A percentile compares a stretch with the other conserved stretches of the same genome.
These are phyloP conservation scores for Sebastes ruberrimus DNA, from an alignment of 2,797 vertebrate genomes.

Conservation along the genomic window DNA sequence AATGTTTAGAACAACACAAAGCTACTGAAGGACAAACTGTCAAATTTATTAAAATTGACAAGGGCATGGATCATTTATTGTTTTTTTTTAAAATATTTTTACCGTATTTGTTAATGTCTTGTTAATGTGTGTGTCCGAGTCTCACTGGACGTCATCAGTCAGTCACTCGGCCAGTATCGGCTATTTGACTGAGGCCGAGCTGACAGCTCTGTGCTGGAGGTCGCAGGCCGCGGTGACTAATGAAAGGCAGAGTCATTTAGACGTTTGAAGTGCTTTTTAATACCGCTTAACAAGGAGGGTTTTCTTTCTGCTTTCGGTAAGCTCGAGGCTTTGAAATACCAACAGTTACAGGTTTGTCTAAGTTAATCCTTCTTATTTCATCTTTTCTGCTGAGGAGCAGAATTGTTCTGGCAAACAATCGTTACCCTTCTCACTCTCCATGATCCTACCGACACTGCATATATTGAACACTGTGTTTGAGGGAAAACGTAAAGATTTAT, in stretches of 20 bases:
- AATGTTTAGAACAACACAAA: not conserved
- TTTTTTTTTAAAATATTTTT: not conserved
- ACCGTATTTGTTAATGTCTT: not conserved
- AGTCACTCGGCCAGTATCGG: conserved; percentile 41
- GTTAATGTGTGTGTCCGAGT: not conserved
- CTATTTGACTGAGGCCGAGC: conserved; percentile 34
- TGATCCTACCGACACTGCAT: not conserved
- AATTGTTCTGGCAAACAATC: conserved; percentile 17
- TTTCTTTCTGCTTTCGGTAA: conserved; percentile 24
- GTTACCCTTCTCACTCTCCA: not conserved
- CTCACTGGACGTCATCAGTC: conserved; percentile 55
- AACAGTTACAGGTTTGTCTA: conserved; percentile 35
- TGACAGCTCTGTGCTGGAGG: conserved; percentile 63
- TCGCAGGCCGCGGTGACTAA: conserved; percentile 55
- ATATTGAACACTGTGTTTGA: not conserved
- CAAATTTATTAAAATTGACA: not conserved
- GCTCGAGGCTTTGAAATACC: conserved; percentile 29
- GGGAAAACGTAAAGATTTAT: not conserved
- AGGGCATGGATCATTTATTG: not conserved
- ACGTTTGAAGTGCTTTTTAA: conserved; percentile 61
- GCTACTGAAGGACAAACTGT: not conserved
- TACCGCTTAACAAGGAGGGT: conserved; percentile 50
- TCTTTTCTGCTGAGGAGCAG: conserved; percentile 39
- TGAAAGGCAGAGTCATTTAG: conserved; percentile 54
- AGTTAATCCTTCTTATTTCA: conserved; percentile 44